Evolutionary conservation across 2,888 invertebrate genomes (phyloP).

Genomic region (Acanthosepion esculentum): DNA sequence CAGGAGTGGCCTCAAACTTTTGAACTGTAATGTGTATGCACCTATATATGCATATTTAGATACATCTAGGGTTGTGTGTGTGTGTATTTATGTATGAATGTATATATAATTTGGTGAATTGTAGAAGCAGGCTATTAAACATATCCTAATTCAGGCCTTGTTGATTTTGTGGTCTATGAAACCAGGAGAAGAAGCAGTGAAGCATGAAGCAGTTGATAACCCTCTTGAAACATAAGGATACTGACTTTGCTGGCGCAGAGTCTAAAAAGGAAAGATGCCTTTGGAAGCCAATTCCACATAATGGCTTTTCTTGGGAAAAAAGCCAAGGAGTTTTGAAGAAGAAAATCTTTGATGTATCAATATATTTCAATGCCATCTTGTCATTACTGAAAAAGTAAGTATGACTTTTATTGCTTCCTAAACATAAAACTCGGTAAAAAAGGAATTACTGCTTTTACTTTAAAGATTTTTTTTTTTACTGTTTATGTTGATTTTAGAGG

Average conservation of each 20-base stretch:
- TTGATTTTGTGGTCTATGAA: neutral
- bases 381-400: constrained; percentile 18
- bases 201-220: neutral
- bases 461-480: neutral
- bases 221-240: neutral
- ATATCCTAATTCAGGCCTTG: neutral
- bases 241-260: neutral
- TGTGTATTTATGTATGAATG: no score
- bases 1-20: no score
- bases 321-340: neutral
- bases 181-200: neutral
- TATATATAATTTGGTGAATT: no score
- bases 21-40: no score
- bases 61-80: no score
- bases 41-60: no score
- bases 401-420: neutral
- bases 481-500: neutral
- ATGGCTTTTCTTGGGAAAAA: neutral
- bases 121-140: no score
- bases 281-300: neutral
- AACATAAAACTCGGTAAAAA: neutral
- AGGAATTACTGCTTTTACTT: neutral
- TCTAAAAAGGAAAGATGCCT: neutral
- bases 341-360: neutral
- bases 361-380: constrained; percentile 4